Base-by-base conservation (phyloP, 2,113 vertebrate species). In the Rhinopomastus cyanomelas region DNA sequence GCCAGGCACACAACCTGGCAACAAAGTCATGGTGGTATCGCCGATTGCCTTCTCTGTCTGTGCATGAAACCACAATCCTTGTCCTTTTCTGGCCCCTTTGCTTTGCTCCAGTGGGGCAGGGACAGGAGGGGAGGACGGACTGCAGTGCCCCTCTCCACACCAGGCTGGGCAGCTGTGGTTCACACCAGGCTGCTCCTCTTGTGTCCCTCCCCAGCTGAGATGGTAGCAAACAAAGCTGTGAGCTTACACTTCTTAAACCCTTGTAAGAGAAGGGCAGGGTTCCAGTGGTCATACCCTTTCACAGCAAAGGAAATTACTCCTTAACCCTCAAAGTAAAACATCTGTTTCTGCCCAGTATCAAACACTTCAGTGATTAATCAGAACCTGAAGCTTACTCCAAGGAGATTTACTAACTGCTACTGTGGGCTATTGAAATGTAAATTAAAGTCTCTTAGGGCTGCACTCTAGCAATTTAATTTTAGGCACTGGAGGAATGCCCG, bases 401-500 rank as follows among this genome's bases (percentile, higher is more conserved):
- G 51, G 34, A 88, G 64, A 81, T 94, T 81, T 81, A 82, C 69
- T 44, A 87, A 65, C 75, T 73, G 36, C 57, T 85, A 57, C 75
- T 79, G 79, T 34, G 32, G 23, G 36, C 51, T 59, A 84, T 42
- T 93, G 84, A 90, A 93, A 92, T 87, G 64, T 59, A 96, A 94
- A 93, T 93, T 73, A 79, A 92, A 92, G 73, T 69, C 42, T 93
- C 85, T 60, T 25, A 84, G 27, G 76, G 37, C 29, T 87, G 22
- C 16, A 4, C 34, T 89, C 26, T 62, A 87, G 74, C 74, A 71
- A 81, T 94, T 90, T 93, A 82, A 89, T 90, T 94, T 75, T 44
- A 79, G 79, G 30, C 27, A 61, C 53, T 92, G 93, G 87, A 91
- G 46, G 15, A 85, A 79, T 80, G 67, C 85, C 93, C 87, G 71